Percentiles rank a stretch among this genome's conserved stretches.
phyloP scores from a whole-genome alignment of 92 coral and sea anemone genomes.

The Muricea muricata region DNA sequence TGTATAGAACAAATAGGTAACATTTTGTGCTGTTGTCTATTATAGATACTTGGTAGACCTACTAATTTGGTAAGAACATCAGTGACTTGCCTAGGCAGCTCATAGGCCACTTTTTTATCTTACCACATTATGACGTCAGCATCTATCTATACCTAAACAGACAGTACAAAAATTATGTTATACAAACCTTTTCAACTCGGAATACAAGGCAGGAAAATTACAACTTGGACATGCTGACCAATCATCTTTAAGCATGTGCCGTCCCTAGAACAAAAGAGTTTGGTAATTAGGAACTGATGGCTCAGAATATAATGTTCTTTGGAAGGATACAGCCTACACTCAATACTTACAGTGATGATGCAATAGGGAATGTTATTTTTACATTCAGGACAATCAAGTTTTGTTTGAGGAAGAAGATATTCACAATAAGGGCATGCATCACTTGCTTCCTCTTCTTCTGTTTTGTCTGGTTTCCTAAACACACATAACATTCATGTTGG shows the following conservation, averaged over 20 bases:
- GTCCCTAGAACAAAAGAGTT: constrained; percentile 69
- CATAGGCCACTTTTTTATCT: too few species aligned
- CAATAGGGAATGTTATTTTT: constrained; percentile 97
- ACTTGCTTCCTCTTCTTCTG: constrained; percentile 89
- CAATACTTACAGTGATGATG: constrained; percentile 80
- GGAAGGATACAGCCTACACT: too few species aligned
- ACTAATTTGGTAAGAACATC: too few species aligned
- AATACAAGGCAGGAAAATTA: constrained; percentile 92
- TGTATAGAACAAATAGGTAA: too few species aligned
- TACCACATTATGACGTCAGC: too few species aligned
- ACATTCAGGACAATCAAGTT: constrained; percentile 98
- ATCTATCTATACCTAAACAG: too few species aligned
- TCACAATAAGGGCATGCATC: constrained; percentile 95
- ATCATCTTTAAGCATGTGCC: constrained; percentile 95
- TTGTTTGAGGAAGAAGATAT: constrained; percentile 90
- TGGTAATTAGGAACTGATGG: too few species aligned
- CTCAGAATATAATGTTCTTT: too few species aligned
- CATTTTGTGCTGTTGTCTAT: too few species aligned
- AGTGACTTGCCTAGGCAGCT: too few species aligned
- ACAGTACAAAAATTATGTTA: too few species aligned
- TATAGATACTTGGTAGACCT: too few species aligned
- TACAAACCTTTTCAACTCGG: constrained; percentile 83
- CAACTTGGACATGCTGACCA: constrained; percentile 97
- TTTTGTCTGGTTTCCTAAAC: constrained; percentile 90
- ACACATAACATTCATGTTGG: not conserved